Percentiles rank a stretch among this genome's conserved stretches.
Evolutionary conservation across 2,113 vertebrate genomes (phyloP).

Genomic region (Ictalurus punctatus): DNA sequence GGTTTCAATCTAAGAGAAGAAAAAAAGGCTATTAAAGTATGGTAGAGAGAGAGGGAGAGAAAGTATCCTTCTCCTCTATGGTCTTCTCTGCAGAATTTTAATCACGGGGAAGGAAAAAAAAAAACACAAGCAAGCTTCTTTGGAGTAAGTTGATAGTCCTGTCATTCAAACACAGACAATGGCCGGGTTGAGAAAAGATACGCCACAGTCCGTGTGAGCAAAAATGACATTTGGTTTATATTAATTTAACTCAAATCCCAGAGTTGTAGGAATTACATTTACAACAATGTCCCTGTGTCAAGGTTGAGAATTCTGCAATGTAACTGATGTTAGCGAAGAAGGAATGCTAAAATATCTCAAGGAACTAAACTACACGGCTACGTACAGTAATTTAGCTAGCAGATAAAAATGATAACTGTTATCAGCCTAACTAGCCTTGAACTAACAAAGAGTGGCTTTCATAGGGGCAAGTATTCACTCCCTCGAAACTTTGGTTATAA

Average conservation of each 20-base stretch:
- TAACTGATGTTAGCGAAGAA: background rate
- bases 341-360: background rate
- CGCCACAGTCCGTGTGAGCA: background rate
- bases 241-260: background rate
- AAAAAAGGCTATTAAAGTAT: constrained; percentile 35
- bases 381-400: background rate
- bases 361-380: background rate
- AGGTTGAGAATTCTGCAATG: background rate
- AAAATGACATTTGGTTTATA: background rate
- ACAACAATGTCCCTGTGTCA: background rate
- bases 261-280: background rate
- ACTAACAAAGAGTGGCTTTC: background rate
- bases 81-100: constrained; percentile 27
- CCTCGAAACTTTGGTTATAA: background rate
- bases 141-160: background rate
- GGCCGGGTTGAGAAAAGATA: background rate
- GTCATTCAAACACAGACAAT: constrained; percentile 1
- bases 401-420: background rate
- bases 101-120: background rate
- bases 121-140: constrained; percentile 18
- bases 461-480: background rate
- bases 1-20: constrained; percentile 22
- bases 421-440: background rate
- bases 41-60: background rate
- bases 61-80: background rate